These are phyloP conservation scores for Drosophila gaucha DNA, from an alignment of 2,888 invertebrate species.

Conservation along the genomic window DNA sequence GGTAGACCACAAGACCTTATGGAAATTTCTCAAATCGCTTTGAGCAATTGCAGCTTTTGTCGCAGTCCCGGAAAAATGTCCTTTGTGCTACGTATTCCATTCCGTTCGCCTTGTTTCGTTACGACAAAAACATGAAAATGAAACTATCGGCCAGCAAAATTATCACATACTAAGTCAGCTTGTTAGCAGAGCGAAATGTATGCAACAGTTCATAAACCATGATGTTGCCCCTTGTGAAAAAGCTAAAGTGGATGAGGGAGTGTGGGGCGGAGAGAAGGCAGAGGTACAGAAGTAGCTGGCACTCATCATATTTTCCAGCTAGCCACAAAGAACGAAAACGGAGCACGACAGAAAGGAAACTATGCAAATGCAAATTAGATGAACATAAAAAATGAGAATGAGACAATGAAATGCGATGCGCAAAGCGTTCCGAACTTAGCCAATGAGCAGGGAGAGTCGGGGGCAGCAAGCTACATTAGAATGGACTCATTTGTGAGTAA, in stretches of 20 bases:
- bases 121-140: slow-evolving; percentile 74
- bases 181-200: slow-evolving; percentile 63
- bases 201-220: slow-evolving; percentile 78
- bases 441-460: neutral
- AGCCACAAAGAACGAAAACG: slow-evolving; percentile 41
- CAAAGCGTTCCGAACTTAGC: slow-evolving; percentile 25
- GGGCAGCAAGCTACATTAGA: neutral
- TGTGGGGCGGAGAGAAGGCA: neutral
- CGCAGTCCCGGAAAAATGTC: slow-evolving; percentile 39
- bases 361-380: slow-evolving; percentile 78
- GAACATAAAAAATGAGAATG: slow-evolving; percentile 45
- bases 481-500: slow-evolving; percentile 9
- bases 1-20: slow-evolving; percentile 49
- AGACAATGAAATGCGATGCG: slow-evolving; percentile 53
- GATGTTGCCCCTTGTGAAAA: slow-evolving; percentile 26
- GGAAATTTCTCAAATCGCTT: slow-evolving; percentile 59
- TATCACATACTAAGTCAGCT: slow-evolving; percentile 80
- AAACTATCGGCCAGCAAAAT: slow-evolving; percentile 73
- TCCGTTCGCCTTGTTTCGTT: slow-evolving; percentile 11
- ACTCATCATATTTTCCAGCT: slow-evolving; percentile 69
- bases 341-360: slow-evolving; percentile 40
- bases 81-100: slow-evolving; percentile 4
- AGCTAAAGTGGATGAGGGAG: slow-evolving; percentile 13
- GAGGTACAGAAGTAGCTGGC: slow-evolving; percentile 16
- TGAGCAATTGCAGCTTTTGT: slow-evolving; percentile 55